Evolutionary conservation across 1,140 invertebrate species (phyloP), one percentile per base, ranked within the genome.

Genomic region (Camponotus floridanus): DNA sequence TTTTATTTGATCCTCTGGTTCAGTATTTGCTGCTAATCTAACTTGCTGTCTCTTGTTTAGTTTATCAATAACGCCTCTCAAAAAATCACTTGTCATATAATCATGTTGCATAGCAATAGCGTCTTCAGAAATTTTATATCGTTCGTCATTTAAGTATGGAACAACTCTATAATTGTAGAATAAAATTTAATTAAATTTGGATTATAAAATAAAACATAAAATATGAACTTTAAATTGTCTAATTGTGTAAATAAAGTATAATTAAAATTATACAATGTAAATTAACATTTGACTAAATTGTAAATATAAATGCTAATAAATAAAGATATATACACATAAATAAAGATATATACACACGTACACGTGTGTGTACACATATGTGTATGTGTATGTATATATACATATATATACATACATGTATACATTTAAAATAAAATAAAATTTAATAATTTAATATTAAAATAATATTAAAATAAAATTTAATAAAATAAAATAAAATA

Each of bases 171-270:
- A 48, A 31, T 33, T 79, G 15, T 3, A 62, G 2, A 48, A 61
- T 4, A 73, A 83, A 11, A 62, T 83, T 83, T 48, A 9, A 36
- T 62, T 61, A 55, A 39, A 55, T n/a, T 31, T 71, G 15, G 8
- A 45, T 31, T 7, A 2, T 55, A 64, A n/a, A 76, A 33, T 7
- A 64, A 11, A 65, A 1, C 9, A 42, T 1, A 33, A 21, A 1
- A 15, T 62, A 6, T 13, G 36, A 55, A 36, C n/a, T 59, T 26
- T 26, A 26, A 26, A 26, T 26, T 26, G 26, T 26, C 26, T 26
- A 26, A 26, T 26, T 26, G 26, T 26, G 8, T 21, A 57, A 81
- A 36, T 42, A 81, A 61, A 13, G 9, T 1, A 15, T 13, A 33
- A 21, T 26, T 62, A 42, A 42, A 42, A 42, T 64, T 36, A 18